phyloP scores from a whole-genome alignment of 2,113 vertebrate species.

The Aspidoscelis tigris region DNA sequence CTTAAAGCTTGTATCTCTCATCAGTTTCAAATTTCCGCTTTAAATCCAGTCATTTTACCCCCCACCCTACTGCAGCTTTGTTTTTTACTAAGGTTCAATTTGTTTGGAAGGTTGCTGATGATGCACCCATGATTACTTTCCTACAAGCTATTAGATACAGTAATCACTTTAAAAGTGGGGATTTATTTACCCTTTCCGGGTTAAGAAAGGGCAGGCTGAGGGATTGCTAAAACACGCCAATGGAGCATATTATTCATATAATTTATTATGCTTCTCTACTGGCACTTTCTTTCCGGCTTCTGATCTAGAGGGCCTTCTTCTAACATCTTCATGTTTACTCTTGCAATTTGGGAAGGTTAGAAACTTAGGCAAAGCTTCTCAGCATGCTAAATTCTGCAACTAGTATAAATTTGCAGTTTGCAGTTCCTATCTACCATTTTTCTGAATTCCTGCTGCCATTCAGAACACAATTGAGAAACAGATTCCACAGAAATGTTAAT shows the following conservation, averaged over 20 bases:
- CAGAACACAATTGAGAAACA: background rate
- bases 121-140: too few species aligned
- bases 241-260: background rate
- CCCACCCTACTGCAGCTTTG: too few species aligned
- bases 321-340: background rate
- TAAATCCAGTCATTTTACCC: background rate
- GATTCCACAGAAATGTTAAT: too few species aligned
- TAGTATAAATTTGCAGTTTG: background rate
- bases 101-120: background rate
- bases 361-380: background rate
- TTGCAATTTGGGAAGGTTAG: background rate
- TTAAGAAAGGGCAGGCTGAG: background rate
- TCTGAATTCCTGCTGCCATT: background rate
- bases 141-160: background rate
- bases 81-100: background rate
- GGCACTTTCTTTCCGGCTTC: background rate
- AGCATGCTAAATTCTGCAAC: background rate
- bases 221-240: background rate
- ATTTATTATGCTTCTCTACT: background rate
- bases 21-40: background rate
- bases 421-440: background rate
- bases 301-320: background rate
- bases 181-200: too few species aligned
- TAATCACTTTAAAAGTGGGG: background rate
- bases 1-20: background rate